Base-by-base conservation (phyloP, 2,113 vertebrate genomes). In the Siniperca chuatsi region DNA sequence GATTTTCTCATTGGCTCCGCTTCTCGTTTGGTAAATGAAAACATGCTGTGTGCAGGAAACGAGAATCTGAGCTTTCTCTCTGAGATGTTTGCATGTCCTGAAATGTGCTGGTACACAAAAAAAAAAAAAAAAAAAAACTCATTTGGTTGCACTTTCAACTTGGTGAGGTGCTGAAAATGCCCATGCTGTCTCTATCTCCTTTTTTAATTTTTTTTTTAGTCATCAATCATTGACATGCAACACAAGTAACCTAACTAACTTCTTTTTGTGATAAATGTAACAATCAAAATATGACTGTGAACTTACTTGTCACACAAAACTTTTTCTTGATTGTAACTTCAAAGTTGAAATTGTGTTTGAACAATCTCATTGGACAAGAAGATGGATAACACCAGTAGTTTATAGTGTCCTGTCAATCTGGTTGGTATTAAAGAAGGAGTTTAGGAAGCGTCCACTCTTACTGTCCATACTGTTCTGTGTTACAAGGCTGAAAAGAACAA, bases 11-110 rank as follows among this genome's bases (percentile, higher is more conserved):
- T 91, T 90, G 92, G 93, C 93, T 94, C 87, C 83, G 75, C 90
- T 94, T 83, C 89, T 90, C 81, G 61, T 93, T 93, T 92, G 88
- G 85, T 89, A 95, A 95, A 95, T 94, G 87, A 92, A 94, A 95
- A 93, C 94, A 94, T 93, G 92, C 85, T 93, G 90, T 90, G 90
- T 83, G 89, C 83, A 92, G 91, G 89, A 95, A 94, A 84, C 79
- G 18, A 85, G 81, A 78, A 79, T 65, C 81, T 69, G 72, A 90
- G 86, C 52, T 73, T 89, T 90, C 76, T 78, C 44, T 74, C 55
- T 12, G 37, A 89, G 77, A 86, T 71, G 90, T 88, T 90, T 88
- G 78, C 78, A 74, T 89, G 84, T 81, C 74, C 72, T 35, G 21
- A 83, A 84, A 86, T 83, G 64, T 85, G 70, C 75, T 77, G 18